Base-by-base conservation (phyloP, 2,113 vertebrate species). In the Myodes glareolus region DNA sequence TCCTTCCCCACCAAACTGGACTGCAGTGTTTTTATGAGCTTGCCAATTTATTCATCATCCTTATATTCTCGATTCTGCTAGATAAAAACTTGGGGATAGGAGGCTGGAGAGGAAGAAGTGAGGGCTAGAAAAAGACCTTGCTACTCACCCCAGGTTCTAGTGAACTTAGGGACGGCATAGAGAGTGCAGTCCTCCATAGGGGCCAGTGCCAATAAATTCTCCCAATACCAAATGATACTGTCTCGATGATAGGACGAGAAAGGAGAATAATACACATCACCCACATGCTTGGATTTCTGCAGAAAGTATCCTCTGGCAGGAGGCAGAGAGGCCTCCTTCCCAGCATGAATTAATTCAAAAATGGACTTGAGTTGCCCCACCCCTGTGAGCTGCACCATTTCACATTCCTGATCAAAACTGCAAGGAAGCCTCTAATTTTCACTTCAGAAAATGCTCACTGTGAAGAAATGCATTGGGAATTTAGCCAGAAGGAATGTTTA, bases 401-500 rank as follows among this genome's bases (percentile, higher is more conserved):
- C 96, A 95, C 96, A 95, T 95, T 76, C 92, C 92, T 92, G 94
- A 97, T 94, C 94, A 90, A 95, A 97, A 96, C 94, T 93, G 91
- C 88, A 88, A 96, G 96, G 88, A 96, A 96, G 84, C 97, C 97
- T 90, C 97, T 98, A 97, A 97, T 97, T 98, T 97, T 97, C 98
- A 97, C 92, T 97, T 98, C 97, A 95, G 94, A 97, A 97, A 97
- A 96, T 86, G 93, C 96, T 97, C 95, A 94, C 97, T 97, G 96
- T 97, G 97, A 98, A 96, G 58, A 98, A 98, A 97, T 94, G 95
- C 92, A 94, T 97, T 96, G 97, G 96, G 97, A 97, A 97, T 97
- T 97, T 97, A 97, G 96, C 98, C 95, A 97, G 97, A 95, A 97
- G 92, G 97, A 97, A 96, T 97, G 96, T 97, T 97, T 97, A 97